phyloP scores from a whole-genome alignment of 2,888 invertebrate genomes.

The Eupelmus urozonus region DNA sequence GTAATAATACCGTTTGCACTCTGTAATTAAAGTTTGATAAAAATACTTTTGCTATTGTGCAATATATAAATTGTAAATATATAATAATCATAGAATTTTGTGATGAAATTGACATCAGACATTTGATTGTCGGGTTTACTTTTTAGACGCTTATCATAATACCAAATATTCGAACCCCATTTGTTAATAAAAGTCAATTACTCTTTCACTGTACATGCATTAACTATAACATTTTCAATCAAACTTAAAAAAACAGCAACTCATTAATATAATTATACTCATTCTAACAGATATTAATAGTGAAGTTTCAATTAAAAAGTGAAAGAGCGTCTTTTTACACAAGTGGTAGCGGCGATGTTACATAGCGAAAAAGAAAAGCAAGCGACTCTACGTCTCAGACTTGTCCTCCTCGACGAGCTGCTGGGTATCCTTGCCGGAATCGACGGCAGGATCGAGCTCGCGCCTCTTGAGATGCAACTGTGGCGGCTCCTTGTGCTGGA shows the following conservation, averaged over 20 bases:
- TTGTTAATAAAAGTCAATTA: background rate
- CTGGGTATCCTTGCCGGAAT: slow-evolving; percentile 95
- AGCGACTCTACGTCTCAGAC: slow-evolving; percentile 77
- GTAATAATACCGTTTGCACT: slow-evolving; percentile 22
- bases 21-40: no score
- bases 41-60: no score
- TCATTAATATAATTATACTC: no score
- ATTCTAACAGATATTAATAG: no score
- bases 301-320: background rate
- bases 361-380: background rate
- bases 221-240: background rate
- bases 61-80: slow-evolving; percentile 9
- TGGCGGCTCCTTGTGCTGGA: slow-evolving; percentile 88
- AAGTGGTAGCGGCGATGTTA: background rate
- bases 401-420: slow-evolving; percentile 93
- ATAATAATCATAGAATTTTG: slow-evolving; percentile 17
- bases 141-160: background rate
- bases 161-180: background rate
- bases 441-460: slow-evolving; percentile 89
- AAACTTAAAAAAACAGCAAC: background rate
- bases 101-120: background rate
- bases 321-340: background rate
- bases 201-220: slow-evolving; percentile 14
- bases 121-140: background rate
- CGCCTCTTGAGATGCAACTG: slow-evolving; percentile 86